Evolutionary conservation across 2,113 vertebrate genomes (phyloP), one percentile per base, ranked within the genome.

Genomic region (Pedetes capensis): DNA sequence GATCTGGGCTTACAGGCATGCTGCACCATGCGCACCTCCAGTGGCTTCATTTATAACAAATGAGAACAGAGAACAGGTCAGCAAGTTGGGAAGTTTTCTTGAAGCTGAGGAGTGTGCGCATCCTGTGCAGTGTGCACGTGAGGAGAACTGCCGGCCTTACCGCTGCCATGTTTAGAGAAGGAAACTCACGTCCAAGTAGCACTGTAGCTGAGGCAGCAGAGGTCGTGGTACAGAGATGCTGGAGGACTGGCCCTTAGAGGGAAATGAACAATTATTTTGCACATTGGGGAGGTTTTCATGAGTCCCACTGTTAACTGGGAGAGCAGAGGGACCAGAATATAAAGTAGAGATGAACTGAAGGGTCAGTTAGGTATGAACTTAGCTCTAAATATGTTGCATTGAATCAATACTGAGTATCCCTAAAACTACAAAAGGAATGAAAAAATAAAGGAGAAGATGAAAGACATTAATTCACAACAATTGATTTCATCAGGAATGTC

Each of bases 401-500:
- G 18, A 87, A 39, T 25, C 74, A 37, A 81, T 22, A 79, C 63
- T 81, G 34, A 89, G 27, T 68, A 49, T n/a, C 23, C 42, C 42
- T 75, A 61, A 85, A 88, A 74, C 37, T 86, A 51, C 25, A 68
- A 71, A 57, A 55, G 47, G 22, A 51, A 82, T 22, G 13, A 69
- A 71, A 84, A 84, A 63, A 47, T 7, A 39, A 39, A 13, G 5
- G 23, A 4, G 9, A 34, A 64, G 37, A 8, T 72, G 34, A 37
- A 84, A 66, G 42, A 55, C 39, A 8, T 86, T n/a, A 74, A 85
- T 87, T 63, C 18, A 37, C 66, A 55, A 53, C 57, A 72, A 69
- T 49, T 79, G 39, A n/a, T 27, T 80, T 92, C 39, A 59, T 68
- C 49, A 76, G 29, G 42, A 87, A 64, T 63, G 18, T 4, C 96